Conservation (phyloP, 1,140 invertebrate species). For the Ceratitis capitata region DNA sequence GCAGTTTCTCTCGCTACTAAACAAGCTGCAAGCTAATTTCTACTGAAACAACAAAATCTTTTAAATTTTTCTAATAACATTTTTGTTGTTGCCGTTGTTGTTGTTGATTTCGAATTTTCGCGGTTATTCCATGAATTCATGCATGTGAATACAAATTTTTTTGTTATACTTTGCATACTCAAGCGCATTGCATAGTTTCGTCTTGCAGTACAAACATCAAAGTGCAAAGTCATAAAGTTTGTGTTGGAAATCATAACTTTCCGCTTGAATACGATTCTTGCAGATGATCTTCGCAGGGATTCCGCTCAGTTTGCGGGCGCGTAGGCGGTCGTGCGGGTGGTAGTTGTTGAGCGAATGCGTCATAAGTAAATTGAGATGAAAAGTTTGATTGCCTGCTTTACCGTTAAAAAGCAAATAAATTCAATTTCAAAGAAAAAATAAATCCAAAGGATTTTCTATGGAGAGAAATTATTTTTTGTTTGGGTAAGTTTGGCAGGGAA, state of each 20-base stretch:
- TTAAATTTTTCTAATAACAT: neutral
- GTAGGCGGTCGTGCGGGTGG: no score
- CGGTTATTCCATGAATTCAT: neutral
- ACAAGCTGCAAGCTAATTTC: conserved; percentile 2
- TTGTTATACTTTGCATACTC: neutral
- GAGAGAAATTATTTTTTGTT: no score
- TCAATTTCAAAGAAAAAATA: no score
- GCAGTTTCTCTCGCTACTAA: neutral
- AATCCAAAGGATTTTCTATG: no score
- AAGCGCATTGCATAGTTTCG: neutral
- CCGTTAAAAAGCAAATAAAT: neutral
- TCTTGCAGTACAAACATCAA: neutral
- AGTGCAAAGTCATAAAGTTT: conserved; percentile 5
- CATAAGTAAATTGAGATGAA: neutral
- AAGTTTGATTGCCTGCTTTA: neutral
- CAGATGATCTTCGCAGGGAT: neutral
- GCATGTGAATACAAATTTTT: no score
- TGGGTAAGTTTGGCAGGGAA: no score
- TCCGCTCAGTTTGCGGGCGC: neutral
- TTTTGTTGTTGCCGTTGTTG: neutral
- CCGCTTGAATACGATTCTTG: neutral
- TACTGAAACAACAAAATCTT: neutral
- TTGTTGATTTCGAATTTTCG: neutral
- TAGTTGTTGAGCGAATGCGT: no score
- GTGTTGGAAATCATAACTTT: neutral